Evolutionary conservation across 2,888 invertebrate species (phyloP).

Genomic region (Argyresthia albistria): DNA sequence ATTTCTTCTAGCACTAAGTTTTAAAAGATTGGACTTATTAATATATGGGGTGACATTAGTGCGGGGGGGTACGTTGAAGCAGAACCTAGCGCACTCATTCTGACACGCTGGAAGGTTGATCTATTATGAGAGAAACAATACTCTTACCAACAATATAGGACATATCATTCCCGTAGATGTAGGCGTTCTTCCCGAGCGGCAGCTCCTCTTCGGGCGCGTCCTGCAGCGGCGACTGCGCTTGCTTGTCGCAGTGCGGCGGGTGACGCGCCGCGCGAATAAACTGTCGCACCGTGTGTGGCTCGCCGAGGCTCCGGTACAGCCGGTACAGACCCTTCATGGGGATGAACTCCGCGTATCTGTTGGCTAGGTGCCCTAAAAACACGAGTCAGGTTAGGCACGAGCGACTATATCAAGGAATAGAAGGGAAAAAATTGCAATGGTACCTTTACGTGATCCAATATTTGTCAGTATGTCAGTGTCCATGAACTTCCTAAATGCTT

Average conservation of each 20-base stretch:
- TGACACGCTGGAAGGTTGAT: no score
- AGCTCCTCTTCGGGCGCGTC: conserved; percentile 25
- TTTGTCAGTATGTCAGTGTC: conserved; percentile 55
- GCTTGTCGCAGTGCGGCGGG: conserved; percentile 25
- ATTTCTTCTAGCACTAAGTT: no score
- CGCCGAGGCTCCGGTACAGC: conserved; percentile 53
- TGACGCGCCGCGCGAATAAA: conserved; percentile 41
- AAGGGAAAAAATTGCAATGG: no score
- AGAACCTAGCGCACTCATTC: no score
- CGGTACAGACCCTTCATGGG: conserved; percentile 54
- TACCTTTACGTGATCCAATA: conserved; percentile 49
- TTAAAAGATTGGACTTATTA: no score
- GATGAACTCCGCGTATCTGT: conserved; percentile 39
- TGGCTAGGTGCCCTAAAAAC: conserved; percentile 33
- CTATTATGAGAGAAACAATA: no score
- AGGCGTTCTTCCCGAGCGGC: conserved; percentile 39
- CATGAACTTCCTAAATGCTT: conserved; percentile 66
- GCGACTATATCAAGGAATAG: no score
- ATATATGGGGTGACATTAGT: no score
- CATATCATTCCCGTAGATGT: conserved; percentile 44
- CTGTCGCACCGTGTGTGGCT: conserved; percentile 52
- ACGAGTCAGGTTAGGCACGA: no score
- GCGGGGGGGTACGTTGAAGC: no score
- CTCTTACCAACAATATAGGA: conserved; percentile 35
- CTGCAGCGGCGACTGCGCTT: conserved; percentile 20